Percentiles rank a stretch among this genome's conserved stretches.
These are phyloP conservation scores for Eupeodes luniger DNA, from an alignment of 2,888 invertebrate genomes.

Conservation along the genomic window DNA sequence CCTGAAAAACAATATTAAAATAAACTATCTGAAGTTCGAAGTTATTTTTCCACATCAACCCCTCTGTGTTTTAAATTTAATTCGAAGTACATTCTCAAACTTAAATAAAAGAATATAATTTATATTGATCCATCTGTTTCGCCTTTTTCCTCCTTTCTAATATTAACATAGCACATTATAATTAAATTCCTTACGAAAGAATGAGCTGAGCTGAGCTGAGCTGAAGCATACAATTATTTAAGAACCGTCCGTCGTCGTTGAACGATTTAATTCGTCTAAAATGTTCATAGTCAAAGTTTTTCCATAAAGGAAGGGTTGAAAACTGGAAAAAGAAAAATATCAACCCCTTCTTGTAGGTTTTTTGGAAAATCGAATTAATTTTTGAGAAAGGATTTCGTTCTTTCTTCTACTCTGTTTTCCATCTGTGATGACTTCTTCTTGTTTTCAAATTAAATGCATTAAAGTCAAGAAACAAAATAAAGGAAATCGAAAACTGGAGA, in stretches of 20 bases:
- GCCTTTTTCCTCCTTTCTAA: too few species aligned
- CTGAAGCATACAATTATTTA: slow-evolving; percentile 30
- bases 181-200: slow-evolving; percentile 63
- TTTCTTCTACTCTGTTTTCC: not conserved
- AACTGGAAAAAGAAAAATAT: not conserved
- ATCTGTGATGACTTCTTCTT: slow-evolving; percentile 33
- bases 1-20: too few species aligned
- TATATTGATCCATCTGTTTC: too few species aligned
- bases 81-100: too few species aligned
- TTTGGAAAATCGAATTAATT: slow-evolving; percentile 64
- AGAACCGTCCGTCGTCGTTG: not conserved
- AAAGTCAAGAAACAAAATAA: slow-evolving; percentile 41
- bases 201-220: slow-evolving; percentile 19
- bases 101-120: too few species aligned
- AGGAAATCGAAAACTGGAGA: not conserved
- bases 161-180: slow-evolving; percentile 39
- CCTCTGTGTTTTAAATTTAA: too few species aligned
- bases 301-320: not conserved
- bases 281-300: not conserved
- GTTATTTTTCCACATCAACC: too few species aligned
- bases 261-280: not conserved
- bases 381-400: slow-evolving; percentile 1
- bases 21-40: too few species aligned
- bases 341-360: slow-evolving; percentile 44
- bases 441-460: slow-evolving; percentile 43